These are phyloP conservation scores for Syrphus vitripennis DNA, from an alignment of 2,888 invertebrate species.

Conservation along the genomic window DNA sequence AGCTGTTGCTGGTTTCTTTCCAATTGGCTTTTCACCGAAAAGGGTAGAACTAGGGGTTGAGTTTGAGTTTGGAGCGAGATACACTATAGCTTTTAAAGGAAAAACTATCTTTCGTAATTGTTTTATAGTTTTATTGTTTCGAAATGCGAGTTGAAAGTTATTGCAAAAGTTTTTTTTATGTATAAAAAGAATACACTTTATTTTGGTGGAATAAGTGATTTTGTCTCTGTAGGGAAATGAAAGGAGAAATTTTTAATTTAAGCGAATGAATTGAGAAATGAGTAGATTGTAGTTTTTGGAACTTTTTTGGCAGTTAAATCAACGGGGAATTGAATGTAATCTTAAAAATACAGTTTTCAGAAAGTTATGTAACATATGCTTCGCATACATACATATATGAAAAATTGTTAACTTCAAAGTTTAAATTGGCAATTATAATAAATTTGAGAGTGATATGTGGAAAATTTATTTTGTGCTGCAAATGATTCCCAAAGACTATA, in stretches of 20 bases:
- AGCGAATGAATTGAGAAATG: slow-evolving; percentile 31
- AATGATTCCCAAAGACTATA: neutral
- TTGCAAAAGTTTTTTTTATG: slow-evolving; percentile 52
- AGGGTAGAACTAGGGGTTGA: neutral
- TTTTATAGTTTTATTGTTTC: slow-evolving; percentile 66
- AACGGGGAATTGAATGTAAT: neutral
- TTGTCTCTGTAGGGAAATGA: slow-evolving; percentile 32
- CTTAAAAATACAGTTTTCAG: neutral
- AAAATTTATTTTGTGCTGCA: neutral
- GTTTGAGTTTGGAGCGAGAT: neutral
- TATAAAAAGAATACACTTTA: neutral
- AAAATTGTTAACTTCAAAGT: neutral
- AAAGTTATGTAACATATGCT: neutral
- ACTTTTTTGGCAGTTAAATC: neutral
- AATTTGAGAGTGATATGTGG: neutral
- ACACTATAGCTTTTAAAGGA: slow-evolving; percentile 20
- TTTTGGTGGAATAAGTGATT: slow-evolving; percentile 35
- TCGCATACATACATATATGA: neutral
- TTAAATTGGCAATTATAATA: neutral
- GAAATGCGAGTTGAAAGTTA: slow-evolving; percentile 55
- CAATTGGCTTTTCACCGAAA: neutral
- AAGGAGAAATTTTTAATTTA: slow-evolving; percentile 44
- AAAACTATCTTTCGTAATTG: slow-evolving; percentile 61
- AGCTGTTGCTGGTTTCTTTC: slow-evolving; percentile 20
- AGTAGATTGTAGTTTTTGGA: neutral